Conservation (phyloP, 2,888 invertebrate species). For the Hirtodrosophila confusa region DNA sequence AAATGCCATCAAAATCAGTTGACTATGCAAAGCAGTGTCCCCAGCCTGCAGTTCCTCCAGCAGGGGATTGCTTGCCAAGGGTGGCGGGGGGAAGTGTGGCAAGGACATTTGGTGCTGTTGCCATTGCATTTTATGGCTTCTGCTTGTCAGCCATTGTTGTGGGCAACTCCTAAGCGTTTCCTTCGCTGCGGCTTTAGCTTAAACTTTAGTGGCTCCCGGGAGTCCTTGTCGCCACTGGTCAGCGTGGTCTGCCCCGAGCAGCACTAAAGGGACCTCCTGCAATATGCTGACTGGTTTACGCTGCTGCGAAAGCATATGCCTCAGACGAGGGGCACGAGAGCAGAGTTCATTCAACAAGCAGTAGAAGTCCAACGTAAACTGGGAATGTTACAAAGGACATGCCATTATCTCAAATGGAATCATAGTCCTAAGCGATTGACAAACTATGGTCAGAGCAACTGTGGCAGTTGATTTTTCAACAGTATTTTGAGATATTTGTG, state of each 20-base stretch:
- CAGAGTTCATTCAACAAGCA: slow-evolving; percentile 19
- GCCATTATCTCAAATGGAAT: slow-evolving; percentile 41
- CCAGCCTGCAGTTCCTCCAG: slow-evolving; percentile 13
- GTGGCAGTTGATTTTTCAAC: no score
- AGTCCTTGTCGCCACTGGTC: slow-evolving; percentile 38
- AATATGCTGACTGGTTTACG: slow-evolving; percentile 33
- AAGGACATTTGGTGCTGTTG: slow-evolving; percentile 62
- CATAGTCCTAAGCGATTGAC: slow-evolving; percentile 41
- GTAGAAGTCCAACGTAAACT: not conserved
- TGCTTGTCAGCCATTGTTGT: slow-evolving; percentile 77
- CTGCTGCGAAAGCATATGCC: slow-evolving; percentile 34
- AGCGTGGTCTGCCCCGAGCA: slow-evolving; percentile 20
- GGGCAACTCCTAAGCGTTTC: slow-evolving; percentile 53
- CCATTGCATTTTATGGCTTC: slow-evolving; percentile 77
- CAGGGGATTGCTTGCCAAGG: not conserved
- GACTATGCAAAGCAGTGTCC: slow-evolving; percentile 72
- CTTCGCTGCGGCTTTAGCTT: slow-evolving; percentile 29
- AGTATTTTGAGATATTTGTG: no score
- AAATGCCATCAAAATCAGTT: slow-evolving; percentile 79
- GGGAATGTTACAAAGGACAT: slow-evolving; percentile 39
- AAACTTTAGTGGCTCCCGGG: slow-evolving; percentile 48
- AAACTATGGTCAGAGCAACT: no score
- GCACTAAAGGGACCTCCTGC: slow-evolving; percentile 19
- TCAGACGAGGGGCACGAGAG: not conserved
- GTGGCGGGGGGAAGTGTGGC: not conserved